Conservation (phyloP, 1,140 invertebrate species). For the Holotrichia oblita region DNA sequence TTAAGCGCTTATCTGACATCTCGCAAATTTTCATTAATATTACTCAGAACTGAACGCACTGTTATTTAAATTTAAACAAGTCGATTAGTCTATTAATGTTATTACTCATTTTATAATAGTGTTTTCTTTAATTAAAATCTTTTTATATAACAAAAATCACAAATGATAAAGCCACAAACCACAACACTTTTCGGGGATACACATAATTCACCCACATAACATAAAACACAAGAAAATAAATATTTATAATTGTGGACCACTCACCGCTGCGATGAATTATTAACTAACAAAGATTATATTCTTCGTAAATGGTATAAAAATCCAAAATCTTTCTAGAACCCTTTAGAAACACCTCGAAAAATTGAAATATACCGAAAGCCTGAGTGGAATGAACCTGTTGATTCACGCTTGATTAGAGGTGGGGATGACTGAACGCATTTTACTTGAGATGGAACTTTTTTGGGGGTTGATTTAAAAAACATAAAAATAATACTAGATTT, state of each 20-base stretch:
- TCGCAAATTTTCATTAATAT: too few relatives aligned
- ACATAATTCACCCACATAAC: neutral
- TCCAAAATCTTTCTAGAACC: neutral
- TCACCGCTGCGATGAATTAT: neutral
- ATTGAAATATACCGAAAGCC: neutral
- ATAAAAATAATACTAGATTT: neutral
- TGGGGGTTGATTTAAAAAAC: neutral
- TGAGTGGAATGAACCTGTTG: constrained; percentile 15
- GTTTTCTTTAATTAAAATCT: too few relatives aligned
- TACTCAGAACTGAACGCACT: too few relatives aligned
- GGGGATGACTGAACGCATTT: neutral
- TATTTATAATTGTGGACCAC: neutral
- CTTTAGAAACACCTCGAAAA: neutral
- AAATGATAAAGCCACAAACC: too few relatives aligned
- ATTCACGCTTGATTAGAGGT: constrained; percentile 20
- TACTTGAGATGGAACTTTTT: neutral
- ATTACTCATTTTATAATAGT: too few relatives aligned
- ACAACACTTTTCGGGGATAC: neutral
- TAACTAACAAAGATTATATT: neutral
- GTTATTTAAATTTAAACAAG: too few relatives aligned
- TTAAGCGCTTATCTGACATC: too few relatives aligned
- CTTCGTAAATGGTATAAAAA: neutral
- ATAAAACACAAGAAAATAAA: neutral
- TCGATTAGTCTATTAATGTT: too few relatives aligned
- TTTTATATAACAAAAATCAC: too few relatives aligned